Evolutionary conservation across 2,888 invertebrate genomes (phyloP).

Genomic region (Brachylomia viminalis): DNA sequence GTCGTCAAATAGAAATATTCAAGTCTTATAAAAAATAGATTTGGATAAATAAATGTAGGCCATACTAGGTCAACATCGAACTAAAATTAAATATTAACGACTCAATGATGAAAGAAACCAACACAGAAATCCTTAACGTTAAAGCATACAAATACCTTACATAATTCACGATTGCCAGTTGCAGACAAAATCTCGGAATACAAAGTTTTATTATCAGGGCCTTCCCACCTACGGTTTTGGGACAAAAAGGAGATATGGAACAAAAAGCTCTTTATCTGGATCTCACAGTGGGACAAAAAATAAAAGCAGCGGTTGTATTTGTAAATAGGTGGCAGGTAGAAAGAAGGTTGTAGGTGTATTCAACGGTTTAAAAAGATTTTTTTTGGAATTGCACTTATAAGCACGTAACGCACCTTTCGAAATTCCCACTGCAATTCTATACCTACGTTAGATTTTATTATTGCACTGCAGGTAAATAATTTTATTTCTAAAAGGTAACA

Average conservation of each 20-base stretch:
- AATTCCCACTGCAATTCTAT: conserved; percentile 81
- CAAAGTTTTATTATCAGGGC: conserved; percentile 40
- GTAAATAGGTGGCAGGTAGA: conserved; percentile 89
- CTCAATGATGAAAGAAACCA: conserved; percentile 1
- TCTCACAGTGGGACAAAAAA: conserved; percentile 80
- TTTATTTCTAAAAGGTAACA: conserved; percentile 29
- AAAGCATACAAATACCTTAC: background rate
- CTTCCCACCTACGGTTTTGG: conserved; percentile 65
- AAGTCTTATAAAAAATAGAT: background rate
- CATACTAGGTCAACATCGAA: background rate
- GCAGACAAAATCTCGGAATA: conserved; percentile 38
- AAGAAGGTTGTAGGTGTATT: conserved; percentile 89
- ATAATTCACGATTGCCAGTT: conserved; percentile 23
- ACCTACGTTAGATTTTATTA: conserved; percentile 30
- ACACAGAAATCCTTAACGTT: conserved; percentile 11
- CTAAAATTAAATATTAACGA: conserved; percentile 6
- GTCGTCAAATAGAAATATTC: no score
- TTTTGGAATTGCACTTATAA: conserved; percentile 68
- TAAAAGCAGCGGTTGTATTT: conserved; percentile 84
- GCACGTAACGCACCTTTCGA: conserved; percentile 81
- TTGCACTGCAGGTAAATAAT: conserved; percentile 33
- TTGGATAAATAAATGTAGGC: background rate
- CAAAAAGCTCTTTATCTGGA: conserved; percentile 83
- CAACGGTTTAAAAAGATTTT: conserved; percentile 75
- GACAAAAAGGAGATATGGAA: conserved; percentile 80